phyloP scores from a whole-genome alignment of 2,113 vertebrate species.

The Pardalotus punctatus region DNA sequence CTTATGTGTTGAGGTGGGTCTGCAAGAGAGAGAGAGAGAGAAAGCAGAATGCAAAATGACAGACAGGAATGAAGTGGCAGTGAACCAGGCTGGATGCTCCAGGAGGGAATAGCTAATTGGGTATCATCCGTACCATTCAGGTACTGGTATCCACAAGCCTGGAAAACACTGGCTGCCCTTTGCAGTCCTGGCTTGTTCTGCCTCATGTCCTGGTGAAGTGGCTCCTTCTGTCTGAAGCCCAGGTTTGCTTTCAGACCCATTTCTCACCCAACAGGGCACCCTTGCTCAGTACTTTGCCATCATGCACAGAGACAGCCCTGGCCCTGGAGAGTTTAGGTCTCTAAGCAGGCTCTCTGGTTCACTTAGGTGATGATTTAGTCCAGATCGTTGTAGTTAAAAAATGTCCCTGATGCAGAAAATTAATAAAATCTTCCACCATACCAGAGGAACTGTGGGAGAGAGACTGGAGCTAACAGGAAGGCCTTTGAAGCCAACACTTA shows the following conservation, averaged over 20 bases:
- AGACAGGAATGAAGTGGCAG: background rate
- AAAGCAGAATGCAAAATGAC: background rate
- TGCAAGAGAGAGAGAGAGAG: background rate
- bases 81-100: background rate
- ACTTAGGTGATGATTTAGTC: background rate
- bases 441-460: background rate
- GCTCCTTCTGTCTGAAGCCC: background rate
- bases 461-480: background rate
- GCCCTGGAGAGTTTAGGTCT: background rate
- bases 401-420: background rate
- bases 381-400: background rate
- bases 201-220: too few species aligned
- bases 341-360: background rate
- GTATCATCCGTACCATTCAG: background rate
- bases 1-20: background rate
- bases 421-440: background rate
- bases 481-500: background rate
- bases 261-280: background rate
- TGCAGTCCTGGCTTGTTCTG: background rate
- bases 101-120: background rate
- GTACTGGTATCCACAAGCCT: background rate
- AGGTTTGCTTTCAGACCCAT: background rate
- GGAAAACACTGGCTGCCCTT: background rate
- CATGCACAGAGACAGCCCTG: background rate
- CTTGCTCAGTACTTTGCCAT: background rate